These are phyloP conservation scores for Pelodiscus sinensis DNA, from an alignment of 2,113 vertebrate genomes.

Conservation along the genomic window DNA sequence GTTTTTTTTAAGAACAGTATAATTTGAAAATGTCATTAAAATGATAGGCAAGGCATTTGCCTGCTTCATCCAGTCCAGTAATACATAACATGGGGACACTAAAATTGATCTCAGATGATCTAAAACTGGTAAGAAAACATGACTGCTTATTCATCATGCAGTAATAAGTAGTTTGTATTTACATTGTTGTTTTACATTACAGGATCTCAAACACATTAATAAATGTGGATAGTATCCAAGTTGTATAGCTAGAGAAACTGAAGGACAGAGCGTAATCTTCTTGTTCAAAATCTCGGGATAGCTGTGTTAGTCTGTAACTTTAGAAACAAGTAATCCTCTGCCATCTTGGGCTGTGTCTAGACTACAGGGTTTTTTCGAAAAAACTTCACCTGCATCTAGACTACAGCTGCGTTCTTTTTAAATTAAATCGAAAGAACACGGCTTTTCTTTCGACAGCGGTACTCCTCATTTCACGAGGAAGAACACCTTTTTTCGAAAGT, in stretches of 20 bases:
- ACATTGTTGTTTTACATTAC: background rate
- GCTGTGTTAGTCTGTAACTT: no score
- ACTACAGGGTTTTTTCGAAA: no score
- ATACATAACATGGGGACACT: background rate
- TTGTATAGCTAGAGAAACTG: background rate
- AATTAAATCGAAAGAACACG: no score
- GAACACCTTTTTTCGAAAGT: no score
- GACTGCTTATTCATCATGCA: background rate
- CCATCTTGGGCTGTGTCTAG: no score
- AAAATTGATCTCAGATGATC: slow-evolving; percentile 12
- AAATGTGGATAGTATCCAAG: background rate
- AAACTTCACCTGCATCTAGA: no score
- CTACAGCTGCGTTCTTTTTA: no score
- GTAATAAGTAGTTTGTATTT: background rate
- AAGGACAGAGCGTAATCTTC: background rate
- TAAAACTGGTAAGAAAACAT: background rate
- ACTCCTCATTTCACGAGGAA: no score
- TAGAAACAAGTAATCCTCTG: no score
- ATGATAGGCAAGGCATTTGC: background rate
- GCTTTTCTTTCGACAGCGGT: no score
- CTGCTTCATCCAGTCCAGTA: background rate
- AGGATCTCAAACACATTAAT: background rate
- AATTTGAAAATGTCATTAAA: background rate
- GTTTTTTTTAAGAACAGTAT: background rate
- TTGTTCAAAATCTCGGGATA: background rate